Evolutionary conservation across 2,888 invertebrate genomes (phyloP).

Genomic region (Parnassius mnemosyne): DNA sequence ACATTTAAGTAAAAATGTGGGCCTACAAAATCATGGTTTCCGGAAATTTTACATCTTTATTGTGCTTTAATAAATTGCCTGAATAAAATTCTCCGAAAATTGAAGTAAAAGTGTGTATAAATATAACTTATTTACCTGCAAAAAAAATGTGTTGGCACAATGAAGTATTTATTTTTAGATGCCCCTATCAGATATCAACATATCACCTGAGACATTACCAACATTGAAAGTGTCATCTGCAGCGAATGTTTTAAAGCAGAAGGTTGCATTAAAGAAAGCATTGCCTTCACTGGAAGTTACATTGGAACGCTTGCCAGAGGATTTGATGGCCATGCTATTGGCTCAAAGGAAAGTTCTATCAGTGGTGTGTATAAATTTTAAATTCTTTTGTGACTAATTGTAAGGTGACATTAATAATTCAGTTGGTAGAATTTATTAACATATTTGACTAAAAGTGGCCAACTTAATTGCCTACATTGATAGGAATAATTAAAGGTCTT

Average conservation of each 20-base stretch:
- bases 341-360: constrained; percentile 5
- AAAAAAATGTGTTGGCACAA: neutral
- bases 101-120: no score
- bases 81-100: no score
- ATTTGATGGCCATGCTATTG: neutral
- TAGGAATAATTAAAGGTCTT: no score
- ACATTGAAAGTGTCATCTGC: constrained; percentile 1
- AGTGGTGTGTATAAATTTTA: neutral
- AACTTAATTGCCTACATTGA: no score
- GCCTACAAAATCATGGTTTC: neutral
- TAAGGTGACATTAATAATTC: no score
- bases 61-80: neutral
- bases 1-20: no score
- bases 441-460: no score
- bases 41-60: no score
- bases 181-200: neutral
- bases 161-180: constrained; percentile 10
- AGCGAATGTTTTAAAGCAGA: neutral
- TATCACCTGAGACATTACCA: neutral
- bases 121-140: no score
- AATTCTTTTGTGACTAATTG: neutral
- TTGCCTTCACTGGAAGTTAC: constrained; percentile 8
- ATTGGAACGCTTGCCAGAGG: constrained; percentile 15
- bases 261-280: neutral
- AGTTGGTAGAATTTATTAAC: no score